Conservation (phyloP, 2,113 vertebrate species). For the Papio anubis region DNA sequence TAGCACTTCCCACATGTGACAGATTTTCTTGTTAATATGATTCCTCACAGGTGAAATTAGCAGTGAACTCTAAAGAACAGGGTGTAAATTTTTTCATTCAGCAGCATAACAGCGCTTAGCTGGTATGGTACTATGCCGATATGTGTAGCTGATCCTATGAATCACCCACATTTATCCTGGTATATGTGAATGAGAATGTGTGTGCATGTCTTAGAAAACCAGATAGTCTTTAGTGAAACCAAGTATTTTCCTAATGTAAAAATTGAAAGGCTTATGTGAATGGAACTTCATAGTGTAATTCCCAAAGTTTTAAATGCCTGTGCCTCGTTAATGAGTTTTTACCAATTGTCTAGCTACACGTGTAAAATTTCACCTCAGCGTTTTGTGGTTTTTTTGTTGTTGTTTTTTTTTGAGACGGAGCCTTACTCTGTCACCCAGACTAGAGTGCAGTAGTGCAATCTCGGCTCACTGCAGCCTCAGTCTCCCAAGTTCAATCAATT, state of each 20-base stretch:
- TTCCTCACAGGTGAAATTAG: neutral
- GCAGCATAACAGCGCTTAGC: neutral
- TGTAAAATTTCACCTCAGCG: neutral
- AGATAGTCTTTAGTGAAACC: neutral
- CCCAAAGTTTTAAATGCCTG: neutral
- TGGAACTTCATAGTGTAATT: neutral
- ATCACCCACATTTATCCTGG: neutral
- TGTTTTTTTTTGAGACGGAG: no score
- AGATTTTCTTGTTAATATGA: neutral
- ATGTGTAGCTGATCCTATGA: neutral
- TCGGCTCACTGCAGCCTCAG: no score
- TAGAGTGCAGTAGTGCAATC: no score
- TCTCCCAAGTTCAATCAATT: no score
- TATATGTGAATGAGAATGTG: neutral
- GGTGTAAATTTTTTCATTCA: neutral
- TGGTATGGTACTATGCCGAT: neutral
- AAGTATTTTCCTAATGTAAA: neutral
- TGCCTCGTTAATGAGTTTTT: neutral
- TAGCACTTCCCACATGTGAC: neutral
- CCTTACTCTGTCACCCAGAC: no score
- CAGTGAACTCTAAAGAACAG: neutral
- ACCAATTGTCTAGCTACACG: neutral
- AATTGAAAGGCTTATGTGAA: neutral
- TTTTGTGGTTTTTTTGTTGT: neutral
- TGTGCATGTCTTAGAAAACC: neutral